Evolutionary conservation across 2,113 vertebrate genomes (phyloP).

Genomic region (Hyla sarda): DNA sequence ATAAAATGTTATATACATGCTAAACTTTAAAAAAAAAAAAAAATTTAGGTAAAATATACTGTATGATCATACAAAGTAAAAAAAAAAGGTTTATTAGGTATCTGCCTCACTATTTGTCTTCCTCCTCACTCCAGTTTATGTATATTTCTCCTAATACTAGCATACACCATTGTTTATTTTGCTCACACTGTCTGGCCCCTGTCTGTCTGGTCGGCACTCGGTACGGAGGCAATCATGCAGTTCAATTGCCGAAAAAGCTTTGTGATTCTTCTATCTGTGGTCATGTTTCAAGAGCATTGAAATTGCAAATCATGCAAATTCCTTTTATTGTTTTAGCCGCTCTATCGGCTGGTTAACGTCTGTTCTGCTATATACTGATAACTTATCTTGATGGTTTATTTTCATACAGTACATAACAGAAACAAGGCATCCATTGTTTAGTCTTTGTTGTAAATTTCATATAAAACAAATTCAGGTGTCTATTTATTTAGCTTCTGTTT

Average conservation of each 20-base stretch:
- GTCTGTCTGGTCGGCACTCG: constrained; percentile 9
- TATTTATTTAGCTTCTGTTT: not conserved
- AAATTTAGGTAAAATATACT: too few relatives aligned
- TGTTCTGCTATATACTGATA: constrained; percentile 19
- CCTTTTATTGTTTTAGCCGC: constrained; percentile 27
- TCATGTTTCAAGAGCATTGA: constrained; percentile 35
- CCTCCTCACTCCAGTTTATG: not conserved
- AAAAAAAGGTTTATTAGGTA: too few relatives aligned
- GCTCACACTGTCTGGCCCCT: constrained; percentile 1
- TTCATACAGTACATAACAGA: not conserved
- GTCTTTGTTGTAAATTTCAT: not conserved
- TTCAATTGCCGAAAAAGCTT: constrained; percentile 46
- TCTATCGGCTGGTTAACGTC: constrained; percentile 20
- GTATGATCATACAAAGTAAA: too few relatives aligned
- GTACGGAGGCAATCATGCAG: constrained; percentile 39
- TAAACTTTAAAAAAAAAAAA: too few relatives aligned
- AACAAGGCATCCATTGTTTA: not conserved
- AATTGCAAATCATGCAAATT: constrained; percentile 55
- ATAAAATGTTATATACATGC: too few relatives aligned
- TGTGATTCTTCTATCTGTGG: constrained; percentile 47
- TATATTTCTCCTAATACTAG: not conserved
- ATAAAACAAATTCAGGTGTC: not conserved
- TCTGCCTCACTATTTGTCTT: not conserved
- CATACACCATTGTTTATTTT: not conserved
- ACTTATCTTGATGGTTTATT: constrained; percentile 7